Percentiles rank a stretch among this genome's conserved stretches.
These are phyloP conservation scores for Monochamus saltuarius DNA, from an alignment of 1,140 invertebrate genomes.

Conservation along the genomic window DNA sequence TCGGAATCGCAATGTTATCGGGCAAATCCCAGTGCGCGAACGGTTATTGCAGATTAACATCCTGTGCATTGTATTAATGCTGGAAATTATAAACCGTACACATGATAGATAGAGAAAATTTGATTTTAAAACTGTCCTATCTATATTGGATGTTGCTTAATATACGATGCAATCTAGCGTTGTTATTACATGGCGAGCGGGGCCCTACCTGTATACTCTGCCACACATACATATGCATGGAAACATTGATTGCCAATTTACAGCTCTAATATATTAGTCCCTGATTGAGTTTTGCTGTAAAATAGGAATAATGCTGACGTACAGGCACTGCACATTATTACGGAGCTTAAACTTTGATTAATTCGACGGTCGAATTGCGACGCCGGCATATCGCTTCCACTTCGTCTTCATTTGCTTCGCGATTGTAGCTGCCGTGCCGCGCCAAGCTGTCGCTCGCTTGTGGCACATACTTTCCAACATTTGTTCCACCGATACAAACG, in stretches of 20 bases:
- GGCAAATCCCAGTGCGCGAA: constrained; percentile 48
- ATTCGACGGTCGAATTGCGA: constrained; percentile 44
- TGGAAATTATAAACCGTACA: constrained; percentile 51
- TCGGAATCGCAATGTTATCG: constrained; percentile 31
- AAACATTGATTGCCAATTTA: constrained; percentile 55
- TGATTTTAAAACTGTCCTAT: constrained; percentile 53
- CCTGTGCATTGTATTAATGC: constrained; percentile 52
- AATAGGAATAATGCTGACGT: constrained; percentile 54
- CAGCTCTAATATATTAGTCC: constrained; percentile 54
- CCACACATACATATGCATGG: constrained; percentile 53
- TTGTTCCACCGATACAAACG: no score
- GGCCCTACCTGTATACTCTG: constrained; percentile 35
- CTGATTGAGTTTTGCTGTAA: constrained; percentile 55
- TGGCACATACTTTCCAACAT: no score
- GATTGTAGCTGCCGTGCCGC: no score
- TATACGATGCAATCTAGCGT: constrained; percentile 52
- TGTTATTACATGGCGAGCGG: constrained; percentile 46
- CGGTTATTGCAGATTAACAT: constrained; percentile 53
- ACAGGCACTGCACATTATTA: constrained; percentile 51
- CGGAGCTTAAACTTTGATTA: constrained; percentile 54
- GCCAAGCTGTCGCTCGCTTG: no score
- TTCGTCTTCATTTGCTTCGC: constrained; percentile 46
- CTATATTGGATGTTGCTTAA: constrained; percentile 53
- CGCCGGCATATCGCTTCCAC: constrained; percentile 30
- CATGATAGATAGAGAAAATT: constrained; percentile 54